These are phyloP conservation scores for Siderastrea siderea DNA, from an alignment of 92 coral and sea anemone species.

Conservation along the genomic window DNA sequence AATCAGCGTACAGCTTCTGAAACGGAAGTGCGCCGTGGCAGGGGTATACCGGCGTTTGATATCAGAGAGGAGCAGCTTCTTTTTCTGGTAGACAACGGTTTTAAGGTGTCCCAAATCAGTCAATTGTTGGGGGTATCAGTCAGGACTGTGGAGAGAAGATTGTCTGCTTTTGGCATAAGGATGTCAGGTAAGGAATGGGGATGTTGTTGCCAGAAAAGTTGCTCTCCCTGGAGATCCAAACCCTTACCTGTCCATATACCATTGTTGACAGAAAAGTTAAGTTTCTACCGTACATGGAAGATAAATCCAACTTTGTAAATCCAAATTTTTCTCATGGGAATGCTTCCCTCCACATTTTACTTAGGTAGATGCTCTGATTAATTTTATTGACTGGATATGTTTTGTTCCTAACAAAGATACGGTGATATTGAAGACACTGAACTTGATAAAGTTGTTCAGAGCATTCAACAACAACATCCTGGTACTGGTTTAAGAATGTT, in stretches of 20 bases:
- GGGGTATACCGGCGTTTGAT: constrained; percentile 38
- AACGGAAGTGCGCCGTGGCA: neutral
- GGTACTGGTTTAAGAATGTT: constrained; percentile 39
- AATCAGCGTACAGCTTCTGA: neutral
- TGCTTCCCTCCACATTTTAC: too few relatives aligned
- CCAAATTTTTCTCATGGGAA: too few relatives aligned
- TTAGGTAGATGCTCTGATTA: too few relatives aligned
- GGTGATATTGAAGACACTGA: constrained; percentile 31
- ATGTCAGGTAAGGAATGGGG: neutral
- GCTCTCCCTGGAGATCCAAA: neutral
- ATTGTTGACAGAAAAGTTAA: too few relatives aligned
- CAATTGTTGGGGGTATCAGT: constrained; percentile 27
- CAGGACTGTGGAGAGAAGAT: constrained; percentile 39
- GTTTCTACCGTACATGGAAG: too few relatives aligned
- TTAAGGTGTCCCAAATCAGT: constrained; percentile 28
- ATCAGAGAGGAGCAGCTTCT: constrained; percentile 35
- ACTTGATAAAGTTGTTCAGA: constrained; percentile 30
- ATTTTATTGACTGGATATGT: too few relatives aligned
- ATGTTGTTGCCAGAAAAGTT: neutral
- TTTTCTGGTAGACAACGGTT: constrained; percentile 40
- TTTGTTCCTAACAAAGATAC: neutral
- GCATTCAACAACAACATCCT: constrained; percentile 36
- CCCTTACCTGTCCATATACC: too few relatives aligned
- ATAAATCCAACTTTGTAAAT: too few relatives aligned
- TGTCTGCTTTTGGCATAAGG: constrained; percentile 30